These are phyloP conservation scores for Hydrozoanthus tunicans DNA, from an alignment of 64 coral and sea anemone genomes.

Conservation along the genomic window DNA sequence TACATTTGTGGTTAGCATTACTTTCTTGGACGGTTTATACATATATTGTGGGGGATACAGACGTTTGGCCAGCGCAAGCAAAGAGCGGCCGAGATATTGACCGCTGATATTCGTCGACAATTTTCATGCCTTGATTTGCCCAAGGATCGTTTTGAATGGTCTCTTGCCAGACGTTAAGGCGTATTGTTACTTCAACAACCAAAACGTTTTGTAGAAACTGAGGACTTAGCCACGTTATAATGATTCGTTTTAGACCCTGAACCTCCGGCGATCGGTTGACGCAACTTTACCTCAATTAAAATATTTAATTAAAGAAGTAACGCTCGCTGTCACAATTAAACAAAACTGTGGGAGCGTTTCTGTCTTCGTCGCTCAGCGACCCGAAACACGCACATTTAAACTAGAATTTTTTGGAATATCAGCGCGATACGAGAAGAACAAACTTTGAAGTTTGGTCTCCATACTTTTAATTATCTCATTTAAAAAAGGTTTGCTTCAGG, in stretches of 20 bases:
- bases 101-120: neutral
- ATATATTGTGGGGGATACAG: no score
- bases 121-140: neutral
- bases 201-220: neutral
- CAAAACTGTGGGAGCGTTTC: neutral
- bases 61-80: neutral
- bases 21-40: no score
- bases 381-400: no score
- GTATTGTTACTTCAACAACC: no score
- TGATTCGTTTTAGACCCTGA: neutral
- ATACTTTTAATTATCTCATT: no score
- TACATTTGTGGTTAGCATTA: no score
- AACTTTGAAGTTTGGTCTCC: no score
- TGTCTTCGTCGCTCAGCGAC: neutral
- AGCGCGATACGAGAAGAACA: no score
- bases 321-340: neutral
- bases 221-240: neutral
- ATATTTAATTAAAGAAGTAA: neutral
- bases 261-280: no score
- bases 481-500: no score
- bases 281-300: neutral
- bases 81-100: neutral
- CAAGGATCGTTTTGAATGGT: neutral
- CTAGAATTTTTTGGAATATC: no score
- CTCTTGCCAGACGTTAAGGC: neutral